A percentile compares a stretch with the other conserved stretches of the same genome.
Conservation (phyloP, 1,140 invertebrate species). For the Scaptomyza graminum region DNA sequence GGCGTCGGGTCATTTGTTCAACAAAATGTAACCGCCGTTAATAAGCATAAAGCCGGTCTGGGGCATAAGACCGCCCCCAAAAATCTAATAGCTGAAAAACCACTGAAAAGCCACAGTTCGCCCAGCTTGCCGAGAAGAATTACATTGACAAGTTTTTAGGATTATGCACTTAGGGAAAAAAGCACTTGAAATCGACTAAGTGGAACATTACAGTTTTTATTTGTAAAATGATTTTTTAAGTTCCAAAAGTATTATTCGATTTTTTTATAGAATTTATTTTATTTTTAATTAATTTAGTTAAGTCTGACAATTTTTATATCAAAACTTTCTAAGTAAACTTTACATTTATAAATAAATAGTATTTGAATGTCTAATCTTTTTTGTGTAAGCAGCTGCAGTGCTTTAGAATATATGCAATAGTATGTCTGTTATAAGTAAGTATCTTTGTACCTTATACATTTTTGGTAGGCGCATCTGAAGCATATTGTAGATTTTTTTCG, state of each 20-base stretch:
- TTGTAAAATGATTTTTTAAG: neutral
- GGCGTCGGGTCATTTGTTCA: conserved; percentile 41
- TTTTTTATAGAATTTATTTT: too few relatives aligned
- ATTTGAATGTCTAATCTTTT: neutral
- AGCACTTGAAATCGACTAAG: too few relatives aligned
- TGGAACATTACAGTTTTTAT: neutral
- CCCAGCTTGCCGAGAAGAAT: conserved; percentile 54
- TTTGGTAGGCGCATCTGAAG: conserved; percentile 27
- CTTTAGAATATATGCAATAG: neutral
- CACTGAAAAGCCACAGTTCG: conserved; percentile 35
- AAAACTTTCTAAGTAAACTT: too few relatives aligned
- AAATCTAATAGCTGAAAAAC: neutral
- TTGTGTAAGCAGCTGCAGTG: neutral
- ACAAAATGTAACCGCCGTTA: conserved; percentile 61
- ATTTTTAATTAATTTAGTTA: too few relatives aligned
- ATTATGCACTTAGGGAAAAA: neutral
- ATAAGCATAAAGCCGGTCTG: conserved; percentile 73
- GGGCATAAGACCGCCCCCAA: conserved; percentile 5
- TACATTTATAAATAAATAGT: too few relatives aligned
- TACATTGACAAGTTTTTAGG: conserved; percentile 42
- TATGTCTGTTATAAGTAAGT: neutral
- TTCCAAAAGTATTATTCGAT: too few relatives aligned
- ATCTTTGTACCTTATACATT: neutral
- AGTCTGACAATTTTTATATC: too few relatives aligned
- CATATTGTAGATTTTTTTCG: conserved; percentile 52